Percentiles rank a stretch among this genome's conserved stretches.
Evolutionary conservation across 2,888 invertebrate species (phyloP).

Genomic region (Lithophane ornitopus): DNA sequence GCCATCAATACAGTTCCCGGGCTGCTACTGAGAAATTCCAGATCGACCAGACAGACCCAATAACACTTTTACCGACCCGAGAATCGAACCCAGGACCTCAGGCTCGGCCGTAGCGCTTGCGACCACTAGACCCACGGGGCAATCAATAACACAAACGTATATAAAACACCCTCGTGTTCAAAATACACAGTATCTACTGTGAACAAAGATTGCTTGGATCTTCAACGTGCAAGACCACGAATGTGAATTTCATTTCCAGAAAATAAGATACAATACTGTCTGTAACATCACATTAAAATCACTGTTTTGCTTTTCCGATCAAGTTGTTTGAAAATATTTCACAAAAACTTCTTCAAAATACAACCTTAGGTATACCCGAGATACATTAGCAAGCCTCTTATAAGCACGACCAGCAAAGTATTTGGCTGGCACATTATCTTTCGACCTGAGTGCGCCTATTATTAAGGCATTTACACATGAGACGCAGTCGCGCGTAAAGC

Average conservation of each 20-base stretch:
- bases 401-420: conserved; percentile 49
- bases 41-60: no score
- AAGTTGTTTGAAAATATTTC: not conserved
- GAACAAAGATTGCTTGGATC: not conserved
- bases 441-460: conserved; percentile 74
- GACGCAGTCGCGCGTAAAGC: conserved; percentile 68
- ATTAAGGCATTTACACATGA: conserved; percentile 68
- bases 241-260: not conserved
- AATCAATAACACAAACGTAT: no score
- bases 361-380: conserved; percentile 23
- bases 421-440: conserved; percentile 67
- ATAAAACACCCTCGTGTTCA: no score
- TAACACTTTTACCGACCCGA: no score
- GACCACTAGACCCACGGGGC: no score
- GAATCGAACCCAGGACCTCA: no score
- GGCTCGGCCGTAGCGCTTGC: no score
- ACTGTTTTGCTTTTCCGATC: conserved; percentile 5
- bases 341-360: conserved; percentile 6
- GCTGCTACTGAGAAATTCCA: no score
- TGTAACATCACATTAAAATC: not conserved
- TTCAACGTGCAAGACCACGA: not conserved
- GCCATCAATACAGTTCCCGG: no score
- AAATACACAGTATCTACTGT: not conserved
- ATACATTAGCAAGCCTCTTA: conserved; percentile 54
- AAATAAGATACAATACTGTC: not conserved